Evolutionary conservation across 92 coral and sea anemone species (phyloP), one percentile per base, ranked within the genome.

Genomic region (Actinostola sp.): DNA sequence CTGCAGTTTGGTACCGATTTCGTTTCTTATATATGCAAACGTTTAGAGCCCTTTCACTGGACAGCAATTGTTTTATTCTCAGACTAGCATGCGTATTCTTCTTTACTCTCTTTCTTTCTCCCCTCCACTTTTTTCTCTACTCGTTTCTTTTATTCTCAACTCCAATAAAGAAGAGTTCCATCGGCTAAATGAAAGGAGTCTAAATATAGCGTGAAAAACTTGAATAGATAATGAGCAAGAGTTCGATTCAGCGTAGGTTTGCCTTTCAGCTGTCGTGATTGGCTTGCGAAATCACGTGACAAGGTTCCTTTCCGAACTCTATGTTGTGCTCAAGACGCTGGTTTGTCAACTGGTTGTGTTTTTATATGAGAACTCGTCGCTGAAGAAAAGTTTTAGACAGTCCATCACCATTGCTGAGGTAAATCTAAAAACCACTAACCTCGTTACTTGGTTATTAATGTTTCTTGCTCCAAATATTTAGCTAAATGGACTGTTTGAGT

Each of bases 221-320:
- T n/a, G n/a, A n/a, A n/a, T n/a, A 31, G 32, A 36, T 64, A 43
- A 48, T 66, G 29, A 45, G 72, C 59, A 41, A 48, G 30, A 48
- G 72, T 33, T 49, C 46, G 80, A 36, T 28, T 73, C 63, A 75
- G 81, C 81, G 81, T 63, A 75, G 81, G 78, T 35, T 73, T 50
- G 57, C 72, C 64, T n/a, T 61, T 34, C 29, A 38, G 65, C 21
- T 25, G 45, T 27, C 63, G 64, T 71, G 92, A 91, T 91, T 91
- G 97, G 97, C 72, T 81, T 53, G 61, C 30, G 10, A 17, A 67
- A 83, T 79, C 97, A 91, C 92, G 81, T 91, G 97, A 68, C 43
- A 55, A 32, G 35, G 61, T 87, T 87, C 84, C 91, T 90, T 89
- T 91, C 92, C 92, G 89, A 89, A 87, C 86, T 79, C 72, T 75